These are phyloP conservation scores for Drepana falcataria DNA, from an alignment of 2,888 invertebrate species.

Conservation along the genomic window DNA sequence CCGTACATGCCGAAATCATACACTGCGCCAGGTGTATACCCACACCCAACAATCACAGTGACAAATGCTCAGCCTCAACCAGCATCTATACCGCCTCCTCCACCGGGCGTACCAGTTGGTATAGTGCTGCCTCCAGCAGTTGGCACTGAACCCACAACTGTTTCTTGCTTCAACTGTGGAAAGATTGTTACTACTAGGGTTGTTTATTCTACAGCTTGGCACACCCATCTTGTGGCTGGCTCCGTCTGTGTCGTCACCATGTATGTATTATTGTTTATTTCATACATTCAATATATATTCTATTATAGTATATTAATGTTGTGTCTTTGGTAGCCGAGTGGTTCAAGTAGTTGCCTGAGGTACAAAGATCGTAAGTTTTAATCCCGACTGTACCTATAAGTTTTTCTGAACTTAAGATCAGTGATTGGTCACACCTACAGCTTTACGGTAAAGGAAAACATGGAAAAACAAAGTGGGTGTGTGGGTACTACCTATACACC, in stretches of 20 bases:
- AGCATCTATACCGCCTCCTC: conserved; percentile 36
- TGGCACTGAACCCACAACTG: conserved; percentile 66
- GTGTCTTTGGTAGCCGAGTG: no score
- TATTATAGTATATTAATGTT: no score
- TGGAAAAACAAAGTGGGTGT: no score
- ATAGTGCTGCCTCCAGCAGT: conserved; percentile 60
- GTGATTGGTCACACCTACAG: no score
- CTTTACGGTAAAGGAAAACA: no score
- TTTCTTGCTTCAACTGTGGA: conserved; percentile 66
- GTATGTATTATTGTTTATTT: conserved; percentile 38
- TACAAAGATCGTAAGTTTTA: no score
- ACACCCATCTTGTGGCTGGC: conserved; percentile 69
- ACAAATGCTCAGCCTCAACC: conserved; percentile 47
- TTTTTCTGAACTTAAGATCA: no score
- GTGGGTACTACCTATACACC: background rate
- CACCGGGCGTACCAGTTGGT: conserved; percentile 49
- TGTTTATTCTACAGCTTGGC: conserved; percentile 71
- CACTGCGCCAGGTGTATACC: conserved; percentile 65
- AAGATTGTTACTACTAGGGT: conserved; percentile 70
- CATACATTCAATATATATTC: background rate
- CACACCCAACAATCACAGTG: conserved; percentile 51
- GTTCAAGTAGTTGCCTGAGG: no score
- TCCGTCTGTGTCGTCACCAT: conserved; percentile 68
- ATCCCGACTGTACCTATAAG: no score
- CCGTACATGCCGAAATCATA: conserved; percentile 49